Base-by-base conservation (phyloP, 1,140 invertebrate species). In the Drosophila quadrilineata region DNA sequence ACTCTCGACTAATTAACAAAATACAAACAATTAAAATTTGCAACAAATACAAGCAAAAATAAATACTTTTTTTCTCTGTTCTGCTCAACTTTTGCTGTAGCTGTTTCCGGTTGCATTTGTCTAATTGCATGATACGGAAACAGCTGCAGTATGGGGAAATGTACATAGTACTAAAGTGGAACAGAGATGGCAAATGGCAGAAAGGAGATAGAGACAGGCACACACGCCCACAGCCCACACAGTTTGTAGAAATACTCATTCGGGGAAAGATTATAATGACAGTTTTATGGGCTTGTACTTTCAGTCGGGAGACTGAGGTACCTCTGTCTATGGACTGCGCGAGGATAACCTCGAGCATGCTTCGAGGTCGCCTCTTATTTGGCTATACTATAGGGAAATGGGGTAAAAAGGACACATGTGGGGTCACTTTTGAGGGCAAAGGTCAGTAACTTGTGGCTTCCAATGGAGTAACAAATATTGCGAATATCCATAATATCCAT, bases 121-220 rank as follows among this genome's bases (percentile, higher is more conserved):
- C 62, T 63, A 75, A 71, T 80, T 80, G 36, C 60, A 75, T 65
- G 72, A 75, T 66, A 58, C 76, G 76, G 76, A 80, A 80, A 71
- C 35, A 24, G 12, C 31, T 17, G 36, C 6, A 31, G 12, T 36
- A 9, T 5, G 28, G 19, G 17, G 50, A 28, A 31, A 26, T 40
- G 31, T 33, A 31, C 26, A 35, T 9, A 26, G 38, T n/a, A n/a
- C n/a, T n/a, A 43, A 12, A 29, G 24, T 24, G 16, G 40, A 26
- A 46, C 9, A 12, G 9, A 36, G 28, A 36, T 29, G 26, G 31
- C 19, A 6, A n/a, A 21, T 9, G 26, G 12, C 6, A 3, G 24
- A n/a, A 22, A 22, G 1, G 2, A 5, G 26, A 4, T 28, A 24
- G 19, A 17, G 29, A 54, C 33, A 50, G 21, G 6, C 6, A 38